Evolutionary conservation across 1,140 invertebrate species (phyloP).

Genomic region (Thaumetopoea pityocampa): DNA sequence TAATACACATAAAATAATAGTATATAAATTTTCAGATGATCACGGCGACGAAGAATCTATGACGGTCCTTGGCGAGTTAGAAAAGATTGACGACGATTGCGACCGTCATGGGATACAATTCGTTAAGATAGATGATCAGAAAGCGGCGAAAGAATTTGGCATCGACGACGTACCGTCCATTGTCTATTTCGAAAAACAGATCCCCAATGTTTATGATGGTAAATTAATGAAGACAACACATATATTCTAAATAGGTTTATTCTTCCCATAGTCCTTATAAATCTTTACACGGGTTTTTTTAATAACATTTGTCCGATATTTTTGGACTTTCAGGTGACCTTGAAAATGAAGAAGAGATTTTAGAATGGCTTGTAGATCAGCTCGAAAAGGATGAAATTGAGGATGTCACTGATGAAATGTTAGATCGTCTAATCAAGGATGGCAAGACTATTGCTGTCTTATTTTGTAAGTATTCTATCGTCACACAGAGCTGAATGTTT

Average conservation of each 20-base stretch:
- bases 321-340: conserved; percentile 82
- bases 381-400: conserved; percentile 95
- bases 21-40: conserved; percentile 83
- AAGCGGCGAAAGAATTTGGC: conserved; percentile 89
- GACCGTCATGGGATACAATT: conserved; percentile 95
- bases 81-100: conserved; percentile 95
- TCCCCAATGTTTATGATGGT: conserved; percentile 95
- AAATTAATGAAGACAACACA: too few species aligned
- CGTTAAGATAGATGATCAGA: conserved; percentile 93
- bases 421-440: conserved; percentile 92
- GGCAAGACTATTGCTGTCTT: conserved; percentile 92
- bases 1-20: too few species aligned
- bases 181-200: conserved; percentile 95
- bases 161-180: conserved; percentile 90
- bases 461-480: conserved; percentile 86
- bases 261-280: too few species aligned
- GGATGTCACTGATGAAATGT: conserved; percentile 95
- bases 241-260: too few species aligned
- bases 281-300: too few species aligned
- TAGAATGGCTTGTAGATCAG: conserved; percentile 91
- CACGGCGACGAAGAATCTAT: conserved; percentile 90
- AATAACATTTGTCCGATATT: too few species aligned
- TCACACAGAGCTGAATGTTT: conserved; percentile 1
- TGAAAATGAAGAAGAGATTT: conserved; percentile 92
- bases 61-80: conserved; percentile 88